Evolutionary conservation across 2,797 vertebrate genomes (phyloP).

Genomic region (Fistularia tabacaria): DNA sequence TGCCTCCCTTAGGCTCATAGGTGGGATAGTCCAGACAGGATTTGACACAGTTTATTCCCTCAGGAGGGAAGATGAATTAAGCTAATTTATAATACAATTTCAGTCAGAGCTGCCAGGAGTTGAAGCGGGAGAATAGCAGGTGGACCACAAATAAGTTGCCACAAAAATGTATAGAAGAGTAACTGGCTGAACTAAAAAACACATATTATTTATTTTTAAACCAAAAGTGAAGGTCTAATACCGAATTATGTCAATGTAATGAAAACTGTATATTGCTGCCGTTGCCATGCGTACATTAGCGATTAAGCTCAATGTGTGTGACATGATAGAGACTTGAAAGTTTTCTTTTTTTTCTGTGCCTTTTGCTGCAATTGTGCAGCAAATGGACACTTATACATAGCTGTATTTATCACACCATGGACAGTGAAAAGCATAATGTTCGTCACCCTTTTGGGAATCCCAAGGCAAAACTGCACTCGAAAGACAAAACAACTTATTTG

Average conservation of each 20-base stretch:
- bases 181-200: no score
- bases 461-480: constrained; percentile 20
- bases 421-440: neutral
- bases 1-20: no score
- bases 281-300: constrained; percentile 24
- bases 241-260: neutral
- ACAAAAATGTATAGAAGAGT: no score
- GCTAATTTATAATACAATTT: no score
- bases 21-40: neutral
- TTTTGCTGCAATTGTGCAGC: constrained; percentile 14
- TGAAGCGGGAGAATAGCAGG: neutral
- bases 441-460: constrained; percentile 3
- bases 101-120: neutral
- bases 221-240: constrained; percentile 1
- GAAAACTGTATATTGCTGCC: neutral
- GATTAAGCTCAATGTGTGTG: constrained; percentile 28
- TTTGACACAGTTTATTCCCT: neutral
- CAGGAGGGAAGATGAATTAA: no score
- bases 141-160: neutral
- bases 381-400: constrained; percentile 38
- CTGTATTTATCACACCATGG: constrained; percentile 7
- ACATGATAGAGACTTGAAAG: constrained; percentile 36
- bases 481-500: constrained; percentile 7
- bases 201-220: neutral
- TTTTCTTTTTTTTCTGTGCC: constrained; percentile 34